Conservation (phyloP, 2,797 vertebrate species). For the Lepilemur ruficaudatus region DNA sequence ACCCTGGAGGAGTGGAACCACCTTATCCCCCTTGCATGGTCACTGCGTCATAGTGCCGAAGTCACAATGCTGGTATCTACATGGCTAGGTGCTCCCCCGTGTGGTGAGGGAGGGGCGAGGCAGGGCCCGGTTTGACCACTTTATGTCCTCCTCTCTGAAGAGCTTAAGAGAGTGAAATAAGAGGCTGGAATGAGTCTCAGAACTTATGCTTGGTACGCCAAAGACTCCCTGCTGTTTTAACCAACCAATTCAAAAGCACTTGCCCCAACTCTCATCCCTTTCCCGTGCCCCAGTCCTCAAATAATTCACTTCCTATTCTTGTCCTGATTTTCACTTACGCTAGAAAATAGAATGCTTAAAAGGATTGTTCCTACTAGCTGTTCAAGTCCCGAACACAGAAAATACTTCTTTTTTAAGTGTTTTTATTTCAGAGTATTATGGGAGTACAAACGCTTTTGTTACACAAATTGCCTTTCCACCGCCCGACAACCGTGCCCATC, state of each 20-base stretch:
- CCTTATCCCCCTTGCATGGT: background rate
- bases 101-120: background rate
- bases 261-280: background rate
- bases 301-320: constrained; percentile 49
- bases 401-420: background rate
- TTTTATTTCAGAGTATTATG: too few species aligned
- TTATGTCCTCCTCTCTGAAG: background rate
- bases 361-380: background rate
- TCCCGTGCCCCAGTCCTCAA: background rate
- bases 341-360: background rate
- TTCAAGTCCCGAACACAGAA: background rate
- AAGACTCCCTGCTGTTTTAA: background rate
- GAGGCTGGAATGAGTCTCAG: background rate
- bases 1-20: background rate
- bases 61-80: background rate
- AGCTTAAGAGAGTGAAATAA: background rate
- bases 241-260: background rate
- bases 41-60: background rate
- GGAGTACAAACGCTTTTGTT: too few species aligned
- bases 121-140: background rate
- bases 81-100: background rate
- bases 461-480: too few species aligned
- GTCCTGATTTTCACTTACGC: background rate
- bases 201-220: background rate
- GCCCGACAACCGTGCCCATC: too few species aligned